These are phyloP conservation scores for Coenonympha glycerion DNA, from an alignment of 2,888 invertebrate species.

Conservation along the genomic window DNA sequence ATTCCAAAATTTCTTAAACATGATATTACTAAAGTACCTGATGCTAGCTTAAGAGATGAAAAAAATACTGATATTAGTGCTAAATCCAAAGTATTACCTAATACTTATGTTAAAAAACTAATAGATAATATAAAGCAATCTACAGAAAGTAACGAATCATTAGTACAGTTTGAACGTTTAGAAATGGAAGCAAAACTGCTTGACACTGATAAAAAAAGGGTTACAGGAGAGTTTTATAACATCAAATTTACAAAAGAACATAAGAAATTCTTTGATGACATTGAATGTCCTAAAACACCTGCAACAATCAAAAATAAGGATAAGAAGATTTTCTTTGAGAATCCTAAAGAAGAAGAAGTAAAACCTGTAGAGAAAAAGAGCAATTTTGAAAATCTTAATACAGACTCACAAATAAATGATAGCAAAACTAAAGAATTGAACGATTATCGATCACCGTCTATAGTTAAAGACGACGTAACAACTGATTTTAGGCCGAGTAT, in stretches of 20 bases:
- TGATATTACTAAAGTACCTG: background rate
- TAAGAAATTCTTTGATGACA: constrained; percentile 38
- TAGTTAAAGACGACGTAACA: constrained; percentile 45
- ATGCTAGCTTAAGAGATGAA: background rate
- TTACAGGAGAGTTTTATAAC: constrained; percentile 32
- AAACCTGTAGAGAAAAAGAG: constrained; percentile 26
- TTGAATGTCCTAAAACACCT: constrained; percentile 10
- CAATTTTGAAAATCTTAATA: background rate
- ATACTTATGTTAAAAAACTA: constrained; percentile 41
- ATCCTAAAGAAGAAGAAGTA: constrained; percentile 28
- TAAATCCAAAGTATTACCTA: constrained; percentile 26
- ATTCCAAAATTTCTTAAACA: background rate
- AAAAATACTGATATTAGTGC: background rate
- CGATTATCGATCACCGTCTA: constrained; percentile 51
- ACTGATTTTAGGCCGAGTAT: constrained; percentile 46
- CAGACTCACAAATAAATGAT: background rate
- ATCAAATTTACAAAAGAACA: constrained; percentile 44
- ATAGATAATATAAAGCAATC: constrained; percentile 40
- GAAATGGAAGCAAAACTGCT: constrained; percentile 42
- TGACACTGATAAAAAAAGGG: constrained; percentile 25
- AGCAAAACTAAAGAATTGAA: constrained; percentile 21
- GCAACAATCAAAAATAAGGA: constrained; percentile 15
- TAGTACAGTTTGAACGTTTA: constrained; percentile 52
- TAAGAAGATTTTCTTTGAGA: constrained; percentile 41
- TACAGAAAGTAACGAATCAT: constrained; percentile 42